These are phyloP conservation scores for Grammatotria lemairii DNA, from an alignment of 2,113 vertebrate genomes.

Conservation along the genomic window DNA sequence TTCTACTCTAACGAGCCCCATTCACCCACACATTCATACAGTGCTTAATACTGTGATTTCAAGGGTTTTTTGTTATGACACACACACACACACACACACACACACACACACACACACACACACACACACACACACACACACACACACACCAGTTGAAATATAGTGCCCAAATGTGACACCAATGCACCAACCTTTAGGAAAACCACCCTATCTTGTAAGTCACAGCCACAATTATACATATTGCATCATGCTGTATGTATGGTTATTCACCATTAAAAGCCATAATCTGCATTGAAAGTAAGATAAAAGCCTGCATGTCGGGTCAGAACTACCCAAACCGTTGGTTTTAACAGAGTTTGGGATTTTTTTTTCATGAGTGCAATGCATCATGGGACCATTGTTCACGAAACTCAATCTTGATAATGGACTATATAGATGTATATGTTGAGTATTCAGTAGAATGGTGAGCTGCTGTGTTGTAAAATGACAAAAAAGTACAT, in stretches of 20 bases:
- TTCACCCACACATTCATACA: neutral
- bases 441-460: neutral
- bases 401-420: neutral
- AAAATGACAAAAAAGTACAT: neutral
- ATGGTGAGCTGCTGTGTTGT: too few relatives aligned
- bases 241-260: neutral
- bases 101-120: too few relatives aligned
- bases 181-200: neutral
- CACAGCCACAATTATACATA: neutral
- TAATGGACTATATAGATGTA: neutral
- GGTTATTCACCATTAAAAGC: neutral
- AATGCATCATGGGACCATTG: neutral
- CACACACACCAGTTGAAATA: neutral
- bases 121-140: too few relatives aligned
- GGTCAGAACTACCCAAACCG: neutral
- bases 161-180: neutral
- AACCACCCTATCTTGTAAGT: neutral
- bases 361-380: neutral
- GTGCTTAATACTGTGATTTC: neutral
- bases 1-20: neutral
- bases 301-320: neutral
- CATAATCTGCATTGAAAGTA: neutral
- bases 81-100: neutral
- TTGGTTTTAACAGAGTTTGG: neutral
- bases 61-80: neutral